phyloP scores from a whole-genome alignment of 2,113 vertebrate genomes.

The Rissa tridactyla region DNA sequence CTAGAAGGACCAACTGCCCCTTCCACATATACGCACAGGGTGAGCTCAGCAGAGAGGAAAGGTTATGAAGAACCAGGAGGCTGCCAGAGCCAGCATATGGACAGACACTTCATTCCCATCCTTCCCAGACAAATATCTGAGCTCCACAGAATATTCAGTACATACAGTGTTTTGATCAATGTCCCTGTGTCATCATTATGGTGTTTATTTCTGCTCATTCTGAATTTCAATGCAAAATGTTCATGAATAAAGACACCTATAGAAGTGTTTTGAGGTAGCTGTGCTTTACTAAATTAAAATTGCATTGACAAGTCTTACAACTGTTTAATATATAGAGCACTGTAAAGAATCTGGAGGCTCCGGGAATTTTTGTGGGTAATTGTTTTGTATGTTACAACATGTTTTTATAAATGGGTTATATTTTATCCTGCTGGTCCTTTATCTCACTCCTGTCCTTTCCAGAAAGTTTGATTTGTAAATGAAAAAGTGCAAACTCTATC shows the following conservation, averaged over 20 bases:
- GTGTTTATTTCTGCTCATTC: neutral
- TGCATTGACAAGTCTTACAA: neutral
- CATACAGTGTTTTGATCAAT: neutral
- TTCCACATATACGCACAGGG: neutral
- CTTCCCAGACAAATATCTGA: neutral
- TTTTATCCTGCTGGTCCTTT: neutral
- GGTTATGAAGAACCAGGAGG: neutral
- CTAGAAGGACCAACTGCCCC: neutral
- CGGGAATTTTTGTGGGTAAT: neutral
- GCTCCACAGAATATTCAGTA: neutral
- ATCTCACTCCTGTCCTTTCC: neutral
- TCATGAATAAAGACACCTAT: neutral
- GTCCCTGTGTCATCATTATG: neutral
- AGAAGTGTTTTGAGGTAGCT: neutral
- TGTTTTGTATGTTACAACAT: neutral
- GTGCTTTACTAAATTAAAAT: neutral
- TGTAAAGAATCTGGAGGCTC: neutral
- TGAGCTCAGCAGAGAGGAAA: neutral
- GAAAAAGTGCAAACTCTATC: neutral
- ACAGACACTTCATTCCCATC: neutral
- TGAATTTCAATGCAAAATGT: neutral
- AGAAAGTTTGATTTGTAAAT: constrained; percentile 15
- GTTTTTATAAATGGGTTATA: neutral
- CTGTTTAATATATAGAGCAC: neutral
- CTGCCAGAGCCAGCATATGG: neutral